These are phyloP conservation scores for Micropoecilia bifurca DNA, from an alignment of 2,797 vertebrate genomes.

Conservation along the genomic window DNA sequence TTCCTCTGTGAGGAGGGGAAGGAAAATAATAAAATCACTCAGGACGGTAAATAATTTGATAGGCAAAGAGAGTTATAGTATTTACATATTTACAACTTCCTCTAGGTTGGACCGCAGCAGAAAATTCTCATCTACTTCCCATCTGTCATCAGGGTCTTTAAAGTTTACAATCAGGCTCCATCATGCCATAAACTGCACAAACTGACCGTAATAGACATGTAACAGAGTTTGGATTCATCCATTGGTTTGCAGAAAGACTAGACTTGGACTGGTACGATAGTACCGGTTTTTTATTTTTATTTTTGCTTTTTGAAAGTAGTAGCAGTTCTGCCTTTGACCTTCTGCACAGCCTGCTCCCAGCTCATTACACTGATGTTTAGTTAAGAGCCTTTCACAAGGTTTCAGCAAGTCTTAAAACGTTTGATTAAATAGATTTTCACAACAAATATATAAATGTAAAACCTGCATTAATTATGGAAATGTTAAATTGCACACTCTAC, in stretches of 20 bases:
- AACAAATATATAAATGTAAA: background rate
- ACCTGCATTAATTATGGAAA: background rate
- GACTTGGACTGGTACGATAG: background rate
- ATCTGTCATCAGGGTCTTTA: background rate
- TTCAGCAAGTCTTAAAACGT: background rate
- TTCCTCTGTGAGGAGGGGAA: background rate
- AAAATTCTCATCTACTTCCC: background rate
- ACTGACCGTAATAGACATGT: background rate
- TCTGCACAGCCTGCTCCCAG: background rate
- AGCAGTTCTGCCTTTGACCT: background rate
- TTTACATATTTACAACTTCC: constrained; percentile 7
- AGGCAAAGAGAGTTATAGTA: background rate
- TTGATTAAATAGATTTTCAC: background rate
- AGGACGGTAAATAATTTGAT: constrained; percentile 7
- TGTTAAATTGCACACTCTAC: background rate
- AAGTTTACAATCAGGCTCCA: background rate
- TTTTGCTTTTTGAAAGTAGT: background rate
- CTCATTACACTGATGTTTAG: background rate
- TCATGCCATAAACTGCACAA: background rate
- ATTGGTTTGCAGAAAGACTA: background rate
- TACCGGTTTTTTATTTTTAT: background rate
- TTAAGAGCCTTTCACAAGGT: background rate
- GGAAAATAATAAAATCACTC: constrained; percentile 9
- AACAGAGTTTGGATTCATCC: background rate
- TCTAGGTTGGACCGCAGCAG: background rate